Base-by-base conservation (phyloP, 2,888 invertebrate species). In the Pseudococcus jackbeardsleyi region DNA sequence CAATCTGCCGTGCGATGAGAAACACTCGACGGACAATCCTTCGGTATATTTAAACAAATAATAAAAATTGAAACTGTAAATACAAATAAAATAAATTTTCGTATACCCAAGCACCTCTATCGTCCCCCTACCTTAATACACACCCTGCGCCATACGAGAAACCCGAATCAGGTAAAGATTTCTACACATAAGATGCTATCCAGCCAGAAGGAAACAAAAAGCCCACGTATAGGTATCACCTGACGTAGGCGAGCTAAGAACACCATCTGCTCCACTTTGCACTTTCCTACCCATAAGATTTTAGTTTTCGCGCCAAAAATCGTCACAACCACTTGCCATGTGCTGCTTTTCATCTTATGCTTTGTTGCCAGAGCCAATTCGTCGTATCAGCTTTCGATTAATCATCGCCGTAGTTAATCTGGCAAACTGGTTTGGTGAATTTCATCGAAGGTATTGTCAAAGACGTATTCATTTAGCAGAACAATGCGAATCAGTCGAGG, bases 221-320 rank as follows among this genome's bases (percentile, higher is more conserved):
- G 79, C 79, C 79, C 79, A 79, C 79, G 79, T 79, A 79, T 79
- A 79, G 39, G n/a, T 79, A 79, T 42, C 79, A 79, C 79, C 79
- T 79, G 79, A 79, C 79, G 79, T 79, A 79, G 79, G 79, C 42
- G 79, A 79, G 19, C 42, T 19, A n/a, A 0, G n/a, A 79, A 42
- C 79, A 79, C 8, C 79, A 79, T 79, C 79, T 79, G 79, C 79
- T 79, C 19, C 79, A 79, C 79, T 79, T 79, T 42, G 79, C 79
- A 79, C 79, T 79, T 79, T 42, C 17, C 42, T 42, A 79, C 0
- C 8, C 19, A 59, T 59, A 42, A 79, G 79, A 79, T 79, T 79
- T 79, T 79, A 22, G 42, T 79, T 79, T 79, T 79, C 79, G 79
- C 79, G 79, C 79, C 79, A 79, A 79, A 79, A 42, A 33, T 33